A percentile compares a stretch with the other conserved stretches of the same genome.
Conservation (phyloP, 2,113 vertebrate species). For the Saiga tatarica region DNA sequence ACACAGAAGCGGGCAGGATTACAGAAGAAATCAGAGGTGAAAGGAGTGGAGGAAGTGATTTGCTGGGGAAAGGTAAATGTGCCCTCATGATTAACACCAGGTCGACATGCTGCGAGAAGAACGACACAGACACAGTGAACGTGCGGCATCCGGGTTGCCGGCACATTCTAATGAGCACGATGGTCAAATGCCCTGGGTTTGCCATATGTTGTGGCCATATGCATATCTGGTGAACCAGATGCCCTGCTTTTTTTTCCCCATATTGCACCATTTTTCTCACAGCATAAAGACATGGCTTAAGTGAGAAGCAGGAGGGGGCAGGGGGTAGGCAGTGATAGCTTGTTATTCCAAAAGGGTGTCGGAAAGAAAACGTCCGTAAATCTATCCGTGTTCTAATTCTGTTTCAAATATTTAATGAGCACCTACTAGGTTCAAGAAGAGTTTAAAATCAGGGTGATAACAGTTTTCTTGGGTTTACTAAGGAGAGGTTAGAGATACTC, state of each 20-base stretch:
- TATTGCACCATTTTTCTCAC: slow-evolving; percentile 77
- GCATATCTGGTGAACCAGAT: slow-evolving; percentile 79
- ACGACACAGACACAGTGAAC: slow-evolving; percentile 48
- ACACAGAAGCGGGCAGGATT: neutral
- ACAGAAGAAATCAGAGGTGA: slow-evolving; percentile 20
- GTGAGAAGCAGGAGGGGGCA: slow-evolving; percentile 63
- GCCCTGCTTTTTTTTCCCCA: slow-evolving; percentile 65
- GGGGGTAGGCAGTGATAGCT: slow-evolving; percentile 41
- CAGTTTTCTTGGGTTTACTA: neutral
- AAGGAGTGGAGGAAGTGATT: slow-evolving; percentile 7
- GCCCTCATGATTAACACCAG: slow-evolving; percentile 61
- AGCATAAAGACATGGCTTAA: slow-evolving; percentile 77
- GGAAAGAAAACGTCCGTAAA: slow-evolving; percentile 35
- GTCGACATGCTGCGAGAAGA: slow-evolving; percentile 62
- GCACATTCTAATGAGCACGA: slow-evolving; percentile 71
- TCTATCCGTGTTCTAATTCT: neutral
- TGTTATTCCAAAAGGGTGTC: slow-evolving; percentile 59
- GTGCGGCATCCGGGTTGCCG: slow-evolving; percentile 52
- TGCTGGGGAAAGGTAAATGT: slow-evolving; percentile 31
- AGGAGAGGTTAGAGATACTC: neutral
- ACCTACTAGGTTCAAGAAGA: slow-evolving; percentile 56
- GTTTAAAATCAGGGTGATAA: neutral
- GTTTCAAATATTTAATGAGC: slow-evolving; percentile 66
- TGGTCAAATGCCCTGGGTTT: slow-evolving; percentile 78
- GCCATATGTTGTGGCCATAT: slow-evolving; percentile 79